These are phyloP conservation scores for Orchestes rusci DNA, from an alignment of 2,888 invertebrate genomes.

Conservation along the genomic window DNA sequence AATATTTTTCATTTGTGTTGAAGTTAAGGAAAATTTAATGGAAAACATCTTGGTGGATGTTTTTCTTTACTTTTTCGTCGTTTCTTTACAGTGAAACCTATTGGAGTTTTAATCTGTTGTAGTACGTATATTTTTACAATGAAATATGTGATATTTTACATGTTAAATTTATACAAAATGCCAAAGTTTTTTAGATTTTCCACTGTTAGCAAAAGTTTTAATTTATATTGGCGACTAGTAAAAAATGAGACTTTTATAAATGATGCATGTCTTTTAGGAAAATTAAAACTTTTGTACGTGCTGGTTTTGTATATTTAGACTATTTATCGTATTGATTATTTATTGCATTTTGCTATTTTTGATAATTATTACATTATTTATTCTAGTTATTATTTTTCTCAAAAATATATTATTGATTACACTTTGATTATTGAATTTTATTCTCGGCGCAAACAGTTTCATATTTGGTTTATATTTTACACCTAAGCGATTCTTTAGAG, in stretches of 20 bases:
- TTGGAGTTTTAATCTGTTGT: constrained; percentile 16
- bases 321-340: constrained; percentile 5
- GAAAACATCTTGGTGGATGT: constrained; percentile 17
- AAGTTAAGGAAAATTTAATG: constrained; percentile 9
- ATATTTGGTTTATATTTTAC: too few relatives aligned
- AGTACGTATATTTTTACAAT: constrained; percentile 29
- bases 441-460: too few relatives aligned
- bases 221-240: constrained; percentile 24
- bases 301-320: constrained; percentile 8
- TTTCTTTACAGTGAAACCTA: constrained; percentile 7
- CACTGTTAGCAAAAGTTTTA: constrained; percentile 38
- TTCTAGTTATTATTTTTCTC: too few relatives aligned
- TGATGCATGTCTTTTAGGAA: too few relatives aligned
- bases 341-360: constrained; percentile 1
- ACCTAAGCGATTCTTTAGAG: too few relatives aligned
- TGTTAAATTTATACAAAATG: constrained; percentile 21
- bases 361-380: too few relatives aligned
- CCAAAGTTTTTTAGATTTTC: constrained; percentile 11
- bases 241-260: too few relatives aligned
- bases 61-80: constrained; percentile 19
- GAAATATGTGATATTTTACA: constrained; percentile 32
- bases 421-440: too few relatives aligned
- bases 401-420: too few relatives aligned
- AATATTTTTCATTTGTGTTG: constrained; percentile 10
- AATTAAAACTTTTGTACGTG: constrained; percentile 35